These are phyloP conservation scores for Zaprionus obscuricornis DNA, from an alignment of 2,888 invertebrate genomes.

Conservation along the genomic window DNA sequence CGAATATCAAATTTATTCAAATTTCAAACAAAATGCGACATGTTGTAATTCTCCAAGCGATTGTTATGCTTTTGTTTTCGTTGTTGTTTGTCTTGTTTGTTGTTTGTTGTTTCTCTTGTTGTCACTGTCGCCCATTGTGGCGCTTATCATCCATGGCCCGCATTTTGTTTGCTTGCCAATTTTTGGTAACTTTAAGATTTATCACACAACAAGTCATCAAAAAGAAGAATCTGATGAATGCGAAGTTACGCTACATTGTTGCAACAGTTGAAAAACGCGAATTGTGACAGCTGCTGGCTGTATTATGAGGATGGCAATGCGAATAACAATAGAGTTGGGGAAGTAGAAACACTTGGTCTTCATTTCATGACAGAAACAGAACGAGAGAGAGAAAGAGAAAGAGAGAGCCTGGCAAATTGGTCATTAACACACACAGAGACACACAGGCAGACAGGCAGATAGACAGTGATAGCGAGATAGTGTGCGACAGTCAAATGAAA, in stretches of 20 bases:
- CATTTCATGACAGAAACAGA: constrained; percentile 1
- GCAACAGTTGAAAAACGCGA: constrained; percentile 60
- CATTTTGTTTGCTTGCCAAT: constrained; percentile 62
- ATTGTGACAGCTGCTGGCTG: constrained; percentile 69
- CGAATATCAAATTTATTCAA: constrained; percentile 77
- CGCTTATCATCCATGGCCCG: constrained; percentile 60
- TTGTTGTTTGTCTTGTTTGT: constrained; percentile 17
- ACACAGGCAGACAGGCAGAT: constrained; percentile 8
- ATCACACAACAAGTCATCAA: constrained; percentile 44
- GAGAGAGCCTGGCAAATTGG: constrained; percentile 64
- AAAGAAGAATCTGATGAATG: constrained; percentile 43
- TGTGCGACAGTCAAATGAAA: constrained; percentile 35
- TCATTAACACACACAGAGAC: constrained; percentile 64
- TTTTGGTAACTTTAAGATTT: constrained; percentile 71
- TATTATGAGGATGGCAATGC: neutral
- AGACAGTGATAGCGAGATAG: neutral
- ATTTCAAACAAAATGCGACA: constrained; percentile 71
- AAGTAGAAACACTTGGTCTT: too few relatives aligned
- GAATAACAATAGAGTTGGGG: neutral
- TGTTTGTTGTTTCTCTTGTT: constrained; percentile 37
- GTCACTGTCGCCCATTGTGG: constrained; percentile 27
- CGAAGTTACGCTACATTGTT: constrained; percentile 49
- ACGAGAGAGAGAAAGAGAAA: constrained; percentile 4
- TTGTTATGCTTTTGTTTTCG: constrained; percentile 32
- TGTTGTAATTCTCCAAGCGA: constrained; percentile 68